Evolutionary conservation across 2,797 vertebrate species (phyloP), one percentile per base, ranked within the genome.

Genomic region (Rhinella marina): DNA sequence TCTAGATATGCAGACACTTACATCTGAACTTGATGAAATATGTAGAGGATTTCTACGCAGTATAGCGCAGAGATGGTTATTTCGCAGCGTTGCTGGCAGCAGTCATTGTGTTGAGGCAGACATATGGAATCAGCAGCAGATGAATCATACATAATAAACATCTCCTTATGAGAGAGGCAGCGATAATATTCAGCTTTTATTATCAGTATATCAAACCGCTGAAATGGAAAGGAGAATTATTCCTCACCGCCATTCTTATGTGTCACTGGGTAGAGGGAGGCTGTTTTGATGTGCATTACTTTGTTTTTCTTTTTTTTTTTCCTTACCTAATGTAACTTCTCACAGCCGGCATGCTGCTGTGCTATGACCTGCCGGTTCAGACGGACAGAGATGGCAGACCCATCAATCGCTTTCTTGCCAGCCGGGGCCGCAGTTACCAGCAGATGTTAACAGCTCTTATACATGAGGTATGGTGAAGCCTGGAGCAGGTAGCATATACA

Each of bases 301-400:
- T 23, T 85, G 84, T 50, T 59, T 50, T 61, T 6, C 59, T 3
- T 25, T 50, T 17, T 59, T 1, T n/a, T 82, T 54, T 70, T 68
- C n/a, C 61, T 25, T 48, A 52, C 72, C 48, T 5, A 62, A 7
- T 83, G 70, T 88, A 48, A 57, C 50, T 52, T 90, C 68, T 92
- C 92, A 11, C 88, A 99, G 98, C 96, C 77, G 98, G 97, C 11
- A 95, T 99, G 92, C 94, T 99, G 88, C 94, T 97, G 17, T 97
- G 95, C 91, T 98, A 96, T 0, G 97, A 98, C 90, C 94, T 99
- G 81, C 96, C 98, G 0, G 90, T 96, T 61, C 98, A 98, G 90
- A 93, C 92, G 3, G 97, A 97, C 87, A 97, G 96, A 87, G 96
- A 97, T 7, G 97, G 98, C 50, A 96, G 94, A 84, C 96, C 97